Evolutionary conservation across 2,888 invertebrate species (phyloP).

Genomic region (Cephus pulcher): DNA sequence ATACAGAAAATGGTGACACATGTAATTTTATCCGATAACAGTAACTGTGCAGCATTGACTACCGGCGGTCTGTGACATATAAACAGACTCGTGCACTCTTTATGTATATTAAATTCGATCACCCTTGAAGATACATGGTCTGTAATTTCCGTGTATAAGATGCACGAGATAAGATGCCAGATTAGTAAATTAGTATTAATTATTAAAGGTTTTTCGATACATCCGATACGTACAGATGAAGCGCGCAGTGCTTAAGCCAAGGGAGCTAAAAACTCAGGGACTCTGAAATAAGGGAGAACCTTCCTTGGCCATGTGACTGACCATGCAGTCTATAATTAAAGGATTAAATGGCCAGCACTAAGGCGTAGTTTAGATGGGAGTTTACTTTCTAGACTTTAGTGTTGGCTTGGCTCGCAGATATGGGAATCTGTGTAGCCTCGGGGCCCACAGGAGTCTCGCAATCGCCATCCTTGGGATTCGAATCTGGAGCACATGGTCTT

Average conservation of each 20-base stretch:
- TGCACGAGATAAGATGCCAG: too few relatives aligned
- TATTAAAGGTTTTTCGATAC: too few relatives aligned
- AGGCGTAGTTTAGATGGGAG: slow-evolving; percentile 36
- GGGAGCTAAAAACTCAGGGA: background rate
- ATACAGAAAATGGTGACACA: too few relatives aligned
- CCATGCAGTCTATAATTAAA: slow-evolving; percentile 42
- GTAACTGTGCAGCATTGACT: background rate
- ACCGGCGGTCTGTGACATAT: background rate
- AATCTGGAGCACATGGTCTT: slow-evolving; percentile 55
- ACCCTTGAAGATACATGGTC: too few relatives aligned
- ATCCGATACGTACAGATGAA: background rate
- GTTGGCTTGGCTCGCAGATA: slow-evolving; percentile 45
- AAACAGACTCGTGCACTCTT: background rate
- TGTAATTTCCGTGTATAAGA: too few relatives aligned
- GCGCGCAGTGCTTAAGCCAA: background rate
- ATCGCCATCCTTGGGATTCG: slow-evolving; percentile 59
- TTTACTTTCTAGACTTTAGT: slow-evolving; percentile 36
- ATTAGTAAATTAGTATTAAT: too few relatives aligned
- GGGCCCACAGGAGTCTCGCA: slow-evolving; percentile 47
- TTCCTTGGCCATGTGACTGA: background rate
- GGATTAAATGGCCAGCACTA: slow-evolving; percentile 43
- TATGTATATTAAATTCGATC: too few relatives aligned
- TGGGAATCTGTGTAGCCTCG: slow-evolving; percentile 56
- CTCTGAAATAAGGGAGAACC: background rate
- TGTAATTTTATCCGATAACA: background rate